Base-by-base conservation (phyloP, 1,140 invertebrate species). In the Babylonia areolata region DNA sequence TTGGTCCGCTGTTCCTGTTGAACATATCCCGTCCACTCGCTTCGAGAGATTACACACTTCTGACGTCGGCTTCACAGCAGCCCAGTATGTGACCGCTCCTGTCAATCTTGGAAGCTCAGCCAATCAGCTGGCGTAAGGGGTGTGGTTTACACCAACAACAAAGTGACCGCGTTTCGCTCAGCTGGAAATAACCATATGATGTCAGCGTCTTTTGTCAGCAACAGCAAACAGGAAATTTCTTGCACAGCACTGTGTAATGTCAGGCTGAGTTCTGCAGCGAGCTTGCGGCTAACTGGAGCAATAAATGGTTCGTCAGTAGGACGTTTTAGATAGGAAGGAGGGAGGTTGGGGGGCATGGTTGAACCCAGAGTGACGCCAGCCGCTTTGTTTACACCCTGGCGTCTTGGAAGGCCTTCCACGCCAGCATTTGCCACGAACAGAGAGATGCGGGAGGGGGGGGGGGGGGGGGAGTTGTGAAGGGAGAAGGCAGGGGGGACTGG, bases 61-160 rank as follows among this genome's bases (percentile, higher is more conserved):
- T 80, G 78, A 80, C 78, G 78, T 80, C 54, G 0, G 28, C 15
- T 23, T 80, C 42, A 80, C 78, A 80, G 78, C 42, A 40, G 75
- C 71, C n/a, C 39, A n/a, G 42, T 37, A 23, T 20, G 78, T 58
- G 46, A 40, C 6, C 23, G 5, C 28, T 6, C 39, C 78, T 39
- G 78, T 58, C 78, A 80, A 80, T 80, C 78, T 80, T 54, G n/a
- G 42, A 28, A 35, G 6, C 28, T 80, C 46, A 35, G 78, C 78
- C 78, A 80, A 80, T 80, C 42, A 54, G 23, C 39, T 80, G 40
- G 5, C n/a, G 11, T 5, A 28, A 40, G 28, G 28, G 78, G 78
- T 40, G 78, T 80, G 78, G 78, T 35, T 80, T 80, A 51, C 78
- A 58, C 31, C 42, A 80, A 80, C 42, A 80, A 58, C 78, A 80